Evolutionary conservation across 2,113 vertebrate species (phyloP), one percentile per base, ranked within the genome.

Genomic region (Sprattus sprattus): DNA sequence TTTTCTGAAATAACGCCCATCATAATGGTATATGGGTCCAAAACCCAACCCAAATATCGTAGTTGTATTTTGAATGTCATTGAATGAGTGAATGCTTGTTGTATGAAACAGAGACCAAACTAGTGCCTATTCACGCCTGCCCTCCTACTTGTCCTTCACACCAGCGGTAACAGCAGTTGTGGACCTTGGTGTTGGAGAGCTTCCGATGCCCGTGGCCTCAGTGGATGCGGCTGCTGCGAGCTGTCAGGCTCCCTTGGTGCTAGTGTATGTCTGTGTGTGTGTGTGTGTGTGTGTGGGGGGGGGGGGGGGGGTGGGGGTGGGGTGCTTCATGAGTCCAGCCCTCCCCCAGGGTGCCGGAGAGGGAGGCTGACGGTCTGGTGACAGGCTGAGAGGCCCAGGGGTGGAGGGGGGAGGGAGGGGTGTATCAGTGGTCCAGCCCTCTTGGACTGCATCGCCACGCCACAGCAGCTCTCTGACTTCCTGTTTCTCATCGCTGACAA

Each of bases 401-500:
- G 64, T 25, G n/a, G 9, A 9, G n/a, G 64, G 2, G 64, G 64
- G 57, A 4, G 20, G 57, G 57, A 6, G 64, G n/a, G 52, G 7
- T 85, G 15, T 10, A 7, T 25, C 81, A 52, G 81, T 83, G 71
- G 54, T 85, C 47, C 85, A 81, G 60, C n/a, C 57, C 71, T 84
- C 28, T 78, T 20, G 6, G 18, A 22, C 54, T 20, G 52, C 52
- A 60, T 20, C 54, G 18, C 54, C 54, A 60, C 54, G 20, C 60
- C 86, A 89, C 83, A 83, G 82, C 89, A 84, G 89, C 83, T 83
- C 83, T 78, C 83, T 25, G 57, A 83, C 85, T 81, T 89, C 87
- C 82, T 83, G 60, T 86, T 78, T 89, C 86, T 93, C 90, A 90
- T 64, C 75, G 87, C 85, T 93, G 90, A 91, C 91, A 92, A 89